A percentile compares a stretch with the other conserved stretches of the same genome.
phyloP scores from a whole-genome alignment of 2,797 vertebrate species.

The Channa striata region DNA sequence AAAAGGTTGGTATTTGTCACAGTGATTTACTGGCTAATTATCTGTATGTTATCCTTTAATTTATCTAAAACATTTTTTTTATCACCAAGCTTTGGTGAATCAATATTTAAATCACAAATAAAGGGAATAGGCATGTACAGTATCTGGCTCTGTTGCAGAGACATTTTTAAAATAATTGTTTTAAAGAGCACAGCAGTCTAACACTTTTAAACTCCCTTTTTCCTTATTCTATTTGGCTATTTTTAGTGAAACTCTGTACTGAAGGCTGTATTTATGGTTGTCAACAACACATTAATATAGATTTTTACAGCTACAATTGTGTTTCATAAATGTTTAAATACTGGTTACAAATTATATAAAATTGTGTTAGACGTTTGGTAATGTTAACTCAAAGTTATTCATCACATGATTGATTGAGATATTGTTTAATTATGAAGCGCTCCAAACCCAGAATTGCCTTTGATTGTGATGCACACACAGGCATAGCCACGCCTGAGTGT shows the following conservation, averaged over 20 bases:
- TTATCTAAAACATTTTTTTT: slow-evolving; percentile 11
- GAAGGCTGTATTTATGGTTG: too few relatives aligned
- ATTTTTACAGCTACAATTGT: too few relatives aligned
- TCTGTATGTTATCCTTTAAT: not conserved
- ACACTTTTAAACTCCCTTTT: slow-evolving; percentile 11
- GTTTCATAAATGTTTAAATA: too few relatives aligned
- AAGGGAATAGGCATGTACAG: slow-evolving; percentile 11
- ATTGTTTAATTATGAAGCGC: slow-evolving; percentile 17
- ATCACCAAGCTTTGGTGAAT: slow-evolving; percentile 27
- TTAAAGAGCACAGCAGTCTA: slow-evolving; percentile 4
- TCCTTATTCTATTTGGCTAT: slow-evolving; percentile 22
- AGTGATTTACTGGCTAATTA: slow-evolving; percentile 33
- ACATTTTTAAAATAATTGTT: slow-evolving; percentile 23
- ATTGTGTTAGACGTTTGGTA: too few relatives aligned
- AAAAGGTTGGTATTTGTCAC: slow-evolving; percentile 49
- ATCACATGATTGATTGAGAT: slow-evolving; percentile 40
- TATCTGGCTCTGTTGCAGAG: slow-evolving; percentile 17
- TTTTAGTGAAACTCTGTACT: slow-evolving; percentile 11
- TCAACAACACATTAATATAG: too few relatives aligned
- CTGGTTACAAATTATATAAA: not conserved
- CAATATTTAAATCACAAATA: slow-evolving; percentile 30
- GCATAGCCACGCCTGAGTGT: slow-evolving; percentile 53
- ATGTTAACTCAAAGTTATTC: slow-evolving; percentile 24
- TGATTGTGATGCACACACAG: slow-evolving; percentile 42
- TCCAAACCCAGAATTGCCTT: slow-evolving; percentile 34